Base-by-base conservation (phyloP, 2,888 invertebrate genomes). In the Amorpha juglandis region DNA sequence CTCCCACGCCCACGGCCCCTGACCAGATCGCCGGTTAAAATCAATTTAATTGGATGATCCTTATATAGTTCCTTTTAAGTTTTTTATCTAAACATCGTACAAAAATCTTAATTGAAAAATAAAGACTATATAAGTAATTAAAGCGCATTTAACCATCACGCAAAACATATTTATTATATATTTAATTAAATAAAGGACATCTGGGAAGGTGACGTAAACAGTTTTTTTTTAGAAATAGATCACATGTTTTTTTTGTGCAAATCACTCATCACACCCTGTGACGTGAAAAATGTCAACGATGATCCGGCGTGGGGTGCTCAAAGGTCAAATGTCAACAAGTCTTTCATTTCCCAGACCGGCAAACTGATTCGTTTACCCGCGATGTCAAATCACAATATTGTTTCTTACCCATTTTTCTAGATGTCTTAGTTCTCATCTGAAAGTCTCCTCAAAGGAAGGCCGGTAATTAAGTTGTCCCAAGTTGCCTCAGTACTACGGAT, bases 381-480 rank as follows among this genome's bases (percentile, higher is more conserved):
- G 65, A 76, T 66, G 63, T 64, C 65, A 67, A 68, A 70, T 70
- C 55, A 76, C 73, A 79, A 81, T 77, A 77, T 74, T 78, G 74
- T 76, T 79, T 78, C 66, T 71, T 71, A 65, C 66, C 74, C 71
- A 74, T 79, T 73, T 76, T 72, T 64, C 33, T 68, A 50, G 63
- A 48, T 67, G 64, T 70, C 70, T 71, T 67, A 67, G 69, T 70
- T 70, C 67, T 67, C 70, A 70, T 55, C 66, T 70, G 68, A 58
- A 67, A 67, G 68, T 71, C 66, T 72, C 70, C 69, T 83, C 83
- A 84, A 86, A 86, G 80, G 79, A 77, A 80, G 73, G 76, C 75
- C 76, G 73, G 35, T 83, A 81, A 82, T 83, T 81, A 82, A 81
- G 79, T 86, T 82, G 77, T 75, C 71, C 75, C 70, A 79, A 77